Evolutionary conservation across 2,888 invertebrate species (phyloP).

Genomic region (Acleris literana): DNA sequence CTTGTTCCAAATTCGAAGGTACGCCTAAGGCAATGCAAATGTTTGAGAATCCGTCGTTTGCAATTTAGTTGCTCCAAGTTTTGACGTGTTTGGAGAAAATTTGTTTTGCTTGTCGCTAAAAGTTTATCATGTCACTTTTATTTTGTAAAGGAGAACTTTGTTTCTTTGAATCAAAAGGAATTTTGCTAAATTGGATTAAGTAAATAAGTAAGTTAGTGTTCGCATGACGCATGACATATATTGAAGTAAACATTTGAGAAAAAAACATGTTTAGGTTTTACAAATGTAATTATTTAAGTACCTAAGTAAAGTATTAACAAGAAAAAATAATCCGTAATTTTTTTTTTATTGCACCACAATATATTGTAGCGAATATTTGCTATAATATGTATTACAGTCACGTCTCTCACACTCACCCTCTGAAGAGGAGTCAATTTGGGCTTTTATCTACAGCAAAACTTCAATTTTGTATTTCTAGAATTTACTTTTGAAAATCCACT

Average conservation of each 20-base stretch:
- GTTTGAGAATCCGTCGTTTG: slow-evolving; percentile 21
- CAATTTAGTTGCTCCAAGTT: slow-evolving; percentile 13
- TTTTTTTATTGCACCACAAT: not conserved
- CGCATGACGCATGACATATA: too few relatives aligned
- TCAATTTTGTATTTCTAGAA: slow-evolving; percentile 9
- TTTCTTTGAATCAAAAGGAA: not conserved
- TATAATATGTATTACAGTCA: slow-evolving; percentile 13
- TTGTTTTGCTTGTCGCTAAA: slow-evolving; percentile 4
- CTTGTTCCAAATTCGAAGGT: slow-evolving; percentile 25
- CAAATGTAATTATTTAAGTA: too few relatives aligned
- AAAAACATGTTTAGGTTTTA: too few relatives aligned
- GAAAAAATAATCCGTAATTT: too few relatives aligned
- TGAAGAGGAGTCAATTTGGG: slow-evolving; percentile 22
- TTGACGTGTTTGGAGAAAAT: slow-evolving; percentile 13
- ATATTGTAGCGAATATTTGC: not conserved
- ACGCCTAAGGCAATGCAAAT: slow-evolving; percentile 27
- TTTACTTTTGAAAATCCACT: slow-evolving; percentile 37
- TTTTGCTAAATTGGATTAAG: not conserved
- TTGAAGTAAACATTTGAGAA: too few relatives aligned
- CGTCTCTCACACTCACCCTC: slow-evolving; percentile 11
- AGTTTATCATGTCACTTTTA: not conserved
- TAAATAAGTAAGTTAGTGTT: not conserved
- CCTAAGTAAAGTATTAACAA: too few relatives aligned
- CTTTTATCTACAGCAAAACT: slow-evolving; percentile 24
- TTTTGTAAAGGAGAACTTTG: not conserved